phyloP scores from a whole-genome alignment of 2,888 invertebrate species.

The Meghimatium bilineatum region DNA sequence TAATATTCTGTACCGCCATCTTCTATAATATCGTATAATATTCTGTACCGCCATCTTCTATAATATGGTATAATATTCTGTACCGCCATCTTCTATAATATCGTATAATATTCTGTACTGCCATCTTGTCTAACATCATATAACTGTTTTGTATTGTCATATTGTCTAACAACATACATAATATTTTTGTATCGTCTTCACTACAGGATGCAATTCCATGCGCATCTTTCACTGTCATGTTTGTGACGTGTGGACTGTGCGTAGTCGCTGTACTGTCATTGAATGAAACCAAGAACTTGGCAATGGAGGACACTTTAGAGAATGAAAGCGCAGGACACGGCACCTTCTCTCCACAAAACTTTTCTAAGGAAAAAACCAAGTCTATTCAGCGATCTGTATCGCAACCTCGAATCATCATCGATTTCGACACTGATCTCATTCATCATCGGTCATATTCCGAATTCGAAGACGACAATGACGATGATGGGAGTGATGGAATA shows the following conservation, averaged over 20 bases:
- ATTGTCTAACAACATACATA: too few relatives aligned
- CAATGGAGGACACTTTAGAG: slow-evolving; percentile 37
- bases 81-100: too few relatives aligned
- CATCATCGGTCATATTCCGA: slow-evolving; percentile 35
- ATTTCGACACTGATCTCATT: slow-evolving; percentile 36
- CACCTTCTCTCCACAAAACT: background rate
- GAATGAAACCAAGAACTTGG: slow-evolving; percentile 33
- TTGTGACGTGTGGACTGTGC: slow-evolving; percentile 19
- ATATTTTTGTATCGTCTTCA: too few relatives aligned
- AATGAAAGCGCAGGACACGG: background rate
- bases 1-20: too few relatives aligned
- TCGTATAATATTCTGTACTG: too few relatives aligned
- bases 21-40: too few relatives aligned
- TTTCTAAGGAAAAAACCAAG: background rate
- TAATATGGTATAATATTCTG: too few relatives aligned
- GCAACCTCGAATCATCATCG: slow-evolving; percentile 32
- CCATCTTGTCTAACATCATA: too few relatives aligned
- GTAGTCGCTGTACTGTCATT: slow-evolving; percentile 15
- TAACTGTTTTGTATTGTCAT: too few relatives aligned
- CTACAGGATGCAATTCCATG: slow-evolving; percentile 19
- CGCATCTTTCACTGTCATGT: slow-evolving; percentile 10
- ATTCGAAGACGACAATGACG: slow-evolving; percentile 24
- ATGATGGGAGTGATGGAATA: background rate
- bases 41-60: too few relatives aligned
- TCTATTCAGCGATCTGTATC: background rate